phyloP scores from a whole-genome alignment of 37 sponge, comb jelly and placozoan genomes.

The Spongilla lacustris region DNA sequence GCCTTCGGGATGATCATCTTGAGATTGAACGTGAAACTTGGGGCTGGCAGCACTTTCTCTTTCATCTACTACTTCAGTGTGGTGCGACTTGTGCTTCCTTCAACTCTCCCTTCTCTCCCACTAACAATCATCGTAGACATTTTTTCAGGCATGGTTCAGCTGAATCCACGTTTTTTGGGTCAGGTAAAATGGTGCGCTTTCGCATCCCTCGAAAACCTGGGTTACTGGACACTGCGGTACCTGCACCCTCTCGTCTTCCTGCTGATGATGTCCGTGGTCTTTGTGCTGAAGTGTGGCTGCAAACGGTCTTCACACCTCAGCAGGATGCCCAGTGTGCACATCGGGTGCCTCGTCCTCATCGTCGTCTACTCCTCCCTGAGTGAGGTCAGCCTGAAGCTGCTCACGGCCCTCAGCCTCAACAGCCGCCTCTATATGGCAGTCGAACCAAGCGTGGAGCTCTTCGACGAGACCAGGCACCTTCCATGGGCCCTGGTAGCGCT shows the following conservation, averaged over 20 bases:
- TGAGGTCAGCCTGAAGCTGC: not conserved
- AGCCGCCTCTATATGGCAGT: not conserved
- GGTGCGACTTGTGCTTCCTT: not conserved
- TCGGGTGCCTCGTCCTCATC: not conserved
- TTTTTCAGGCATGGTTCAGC: conserved; percentile 8
- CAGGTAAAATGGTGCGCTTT: not conserved
- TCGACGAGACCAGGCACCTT: not conserved
- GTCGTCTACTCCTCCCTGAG: conserved; percentile 19
- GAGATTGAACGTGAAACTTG: not conserved
- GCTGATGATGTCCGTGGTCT: not conserved
- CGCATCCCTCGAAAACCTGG: not conserved
- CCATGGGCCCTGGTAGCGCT: conserved; percentile 11
- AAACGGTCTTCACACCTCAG: not conserved
- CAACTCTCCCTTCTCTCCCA: not conserved
- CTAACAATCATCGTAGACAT: not conserved
- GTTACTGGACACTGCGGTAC: not conserved
- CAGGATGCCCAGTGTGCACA: not conserved
- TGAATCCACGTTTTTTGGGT: conserved; percentile 20
- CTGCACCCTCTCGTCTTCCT: conserved; percentile 13
- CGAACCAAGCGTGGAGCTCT: not conserved
- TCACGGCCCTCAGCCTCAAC: not conserved
- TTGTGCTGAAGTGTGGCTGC: not conserved
- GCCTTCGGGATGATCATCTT: not conserved
- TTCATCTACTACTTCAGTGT: conserved; percentile 35
- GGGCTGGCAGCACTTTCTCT: not conserved